Conservation (phyloP, 2,797 vertebrate species). For the Epinephelus malabaricus region DNA sequence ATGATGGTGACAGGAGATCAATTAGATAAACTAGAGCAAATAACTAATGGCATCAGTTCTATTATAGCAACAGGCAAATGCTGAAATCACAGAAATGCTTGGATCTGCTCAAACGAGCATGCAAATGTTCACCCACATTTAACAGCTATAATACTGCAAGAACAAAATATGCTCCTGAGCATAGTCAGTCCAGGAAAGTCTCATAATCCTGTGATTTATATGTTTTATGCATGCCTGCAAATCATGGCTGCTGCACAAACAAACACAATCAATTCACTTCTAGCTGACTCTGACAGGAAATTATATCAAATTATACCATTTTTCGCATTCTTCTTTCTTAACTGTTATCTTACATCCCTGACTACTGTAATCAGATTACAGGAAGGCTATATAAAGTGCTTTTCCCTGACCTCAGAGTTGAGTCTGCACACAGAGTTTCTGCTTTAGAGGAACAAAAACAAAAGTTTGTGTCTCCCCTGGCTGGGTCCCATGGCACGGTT, state of each 20-base stretch:
- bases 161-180: background rate
- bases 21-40: background rate
- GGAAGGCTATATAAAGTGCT: constrained; percentile 42
- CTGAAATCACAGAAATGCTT: background rate
- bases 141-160: background rate
- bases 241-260: background rate
- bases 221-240: background rate
- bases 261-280: background rate
- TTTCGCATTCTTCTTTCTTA: no score
- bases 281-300: background rate
- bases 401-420: constrained; percentile 2
- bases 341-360: background rate
- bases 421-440: constrained; percentile 38
- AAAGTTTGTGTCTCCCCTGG: constrained; percentile 16
- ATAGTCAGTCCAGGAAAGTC: background rate
- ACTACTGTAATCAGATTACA: constrained; percentile 40
- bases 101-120: background rate
- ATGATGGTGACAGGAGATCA: background rate
- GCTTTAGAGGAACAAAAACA: constrained; percentile 39
- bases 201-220: background rate
- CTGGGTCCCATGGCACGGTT: constrained; percentile 13
- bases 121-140: background rate
- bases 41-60: background rate
- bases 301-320: rapidly evolving
- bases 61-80: background rate